Conservation (phyloP, 2,113 vertebrate species). For the Anoura caudifer region DNA sequence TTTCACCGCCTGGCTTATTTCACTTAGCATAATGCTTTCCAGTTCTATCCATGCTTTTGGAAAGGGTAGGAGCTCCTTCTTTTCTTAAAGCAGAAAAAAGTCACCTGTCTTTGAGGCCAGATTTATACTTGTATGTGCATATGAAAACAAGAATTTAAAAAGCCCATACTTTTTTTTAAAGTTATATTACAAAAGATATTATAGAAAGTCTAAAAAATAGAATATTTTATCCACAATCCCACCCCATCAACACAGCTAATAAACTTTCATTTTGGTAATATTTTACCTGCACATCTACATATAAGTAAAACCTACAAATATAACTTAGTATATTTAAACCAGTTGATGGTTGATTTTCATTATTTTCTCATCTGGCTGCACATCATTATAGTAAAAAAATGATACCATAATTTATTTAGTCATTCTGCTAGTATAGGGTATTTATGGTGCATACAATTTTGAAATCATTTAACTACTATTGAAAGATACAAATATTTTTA, state of each 20-base stretch:
- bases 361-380: constrained; percentile 21
- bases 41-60: no score
- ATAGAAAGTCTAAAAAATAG: background rate
- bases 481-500: constrained; percentile 26
- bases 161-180: background rate
- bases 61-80: no score
- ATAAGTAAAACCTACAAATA: background rate
- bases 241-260: background rate
- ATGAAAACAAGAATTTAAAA: background rate
- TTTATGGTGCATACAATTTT: background rate
- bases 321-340: background rate
- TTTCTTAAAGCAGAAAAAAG: background rate
- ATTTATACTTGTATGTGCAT: background rate
- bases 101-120: background rate
- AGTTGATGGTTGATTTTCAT: background rate
- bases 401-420: background rate
- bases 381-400: background rate
- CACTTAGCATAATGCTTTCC: no score
- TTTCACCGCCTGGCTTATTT: no score
- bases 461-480: background rate
- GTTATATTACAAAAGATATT: constrained; percentile 17
- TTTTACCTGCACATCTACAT: background rate
- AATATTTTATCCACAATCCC: background rate
- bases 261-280: constrained; percentile 7
- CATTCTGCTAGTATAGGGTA: background rate